These are phyloP conservation scores for Perognathus longimembris DNA, from an alignment of 2,113 vertebrate species.

Conservation along the genomic window DNA sequence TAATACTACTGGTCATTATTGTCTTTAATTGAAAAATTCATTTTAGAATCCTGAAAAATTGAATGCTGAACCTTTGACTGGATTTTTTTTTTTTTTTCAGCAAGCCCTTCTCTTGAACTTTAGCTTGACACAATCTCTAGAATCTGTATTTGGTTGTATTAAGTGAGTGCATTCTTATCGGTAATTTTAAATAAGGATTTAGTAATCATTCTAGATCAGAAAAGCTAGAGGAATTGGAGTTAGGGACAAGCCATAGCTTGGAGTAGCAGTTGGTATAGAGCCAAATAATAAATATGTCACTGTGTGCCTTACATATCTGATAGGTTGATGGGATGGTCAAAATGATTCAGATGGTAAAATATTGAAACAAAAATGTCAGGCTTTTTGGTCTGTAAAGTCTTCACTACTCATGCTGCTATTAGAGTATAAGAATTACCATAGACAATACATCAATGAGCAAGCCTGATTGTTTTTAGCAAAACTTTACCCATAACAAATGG, in stretches of 20 bases:
- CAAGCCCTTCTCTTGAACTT: neutral
- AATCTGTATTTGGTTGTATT: neutral
- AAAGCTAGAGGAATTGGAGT: neutral
- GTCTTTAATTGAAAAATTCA: constrained; percentile 29
- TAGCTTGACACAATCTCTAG: constrained; percentile 31
- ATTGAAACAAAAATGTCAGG: neutral
- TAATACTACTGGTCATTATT: neutral
- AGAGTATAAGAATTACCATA: neutral
- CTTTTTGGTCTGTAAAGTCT: neutral
- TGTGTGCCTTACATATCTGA: too few species aligned
- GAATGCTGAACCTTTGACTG: neutral
- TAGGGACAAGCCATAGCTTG: neutral
- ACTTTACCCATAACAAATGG: neutral
- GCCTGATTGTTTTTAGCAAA: neutral
- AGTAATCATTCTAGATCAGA: neutral
- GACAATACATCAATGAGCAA: neutral
- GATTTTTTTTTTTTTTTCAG: neutral
- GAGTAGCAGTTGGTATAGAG: constrained; percentile 12
- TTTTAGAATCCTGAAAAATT: constrained; percentile 47
- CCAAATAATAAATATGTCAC: constrained; percentile 17
- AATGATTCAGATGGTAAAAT: too few species aligned
- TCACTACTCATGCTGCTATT: neutral
- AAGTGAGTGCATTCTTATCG: neutral
- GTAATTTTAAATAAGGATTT: neutral
- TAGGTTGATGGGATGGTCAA: too few species aligned